phyloP scores from a whole-genome alignment of 2,797 vertebrate genomes.

The Gallinago stenura region DNA sequence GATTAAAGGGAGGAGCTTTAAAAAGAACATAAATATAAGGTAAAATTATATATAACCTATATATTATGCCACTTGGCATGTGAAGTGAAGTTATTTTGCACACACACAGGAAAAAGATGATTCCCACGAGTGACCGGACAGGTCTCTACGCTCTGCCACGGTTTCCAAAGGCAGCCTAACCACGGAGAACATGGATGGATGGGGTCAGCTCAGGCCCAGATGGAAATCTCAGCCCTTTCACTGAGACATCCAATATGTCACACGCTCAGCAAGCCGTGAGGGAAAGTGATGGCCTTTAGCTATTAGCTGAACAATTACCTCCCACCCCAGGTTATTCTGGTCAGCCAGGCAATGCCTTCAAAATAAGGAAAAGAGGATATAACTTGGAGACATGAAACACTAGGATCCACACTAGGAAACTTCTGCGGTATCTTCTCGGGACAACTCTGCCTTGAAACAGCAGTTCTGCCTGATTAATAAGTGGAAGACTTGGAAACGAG shows the following conservation, averaged over 20 bases:
- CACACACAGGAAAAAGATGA: neutral
- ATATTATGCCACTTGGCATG: neutral
- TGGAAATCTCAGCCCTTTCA: neutral
- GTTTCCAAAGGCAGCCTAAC: neutral
- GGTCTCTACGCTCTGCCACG: neutral
- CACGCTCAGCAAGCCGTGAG: neutral
- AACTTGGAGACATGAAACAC: neutral
- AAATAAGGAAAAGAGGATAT: neutral
- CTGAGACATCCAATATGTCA: neutral
- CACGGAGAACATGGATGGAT: neutral
- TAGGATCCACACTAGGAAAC: neutral
- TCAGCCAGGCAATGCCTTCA: neutral
- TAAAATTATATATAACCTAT: neutral
- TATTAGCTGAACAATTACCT: neutral
- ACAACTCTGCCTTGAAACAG: neutral
- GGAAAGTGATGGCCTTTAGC: neutral
- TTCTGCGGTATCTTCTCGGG: neutral
- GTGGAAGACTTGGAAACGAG: neutral
- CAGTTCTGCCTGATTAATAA: neutral
- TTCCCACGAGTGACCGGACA: neutral
- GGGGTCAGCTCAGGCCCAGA: neutral
- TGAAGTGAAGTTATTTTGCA: neutral
- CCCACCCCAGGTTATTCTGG: neutral
- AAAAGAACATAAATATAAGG: neutral
- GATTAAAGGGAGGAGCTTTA: neutral